A percentile compares a stretch with the other conserved stretches of the same genome.
Evolutionary conservation across 2,888 invertebrate genomes (phyloP).

Genomic region (Seira musarum): DNA sequence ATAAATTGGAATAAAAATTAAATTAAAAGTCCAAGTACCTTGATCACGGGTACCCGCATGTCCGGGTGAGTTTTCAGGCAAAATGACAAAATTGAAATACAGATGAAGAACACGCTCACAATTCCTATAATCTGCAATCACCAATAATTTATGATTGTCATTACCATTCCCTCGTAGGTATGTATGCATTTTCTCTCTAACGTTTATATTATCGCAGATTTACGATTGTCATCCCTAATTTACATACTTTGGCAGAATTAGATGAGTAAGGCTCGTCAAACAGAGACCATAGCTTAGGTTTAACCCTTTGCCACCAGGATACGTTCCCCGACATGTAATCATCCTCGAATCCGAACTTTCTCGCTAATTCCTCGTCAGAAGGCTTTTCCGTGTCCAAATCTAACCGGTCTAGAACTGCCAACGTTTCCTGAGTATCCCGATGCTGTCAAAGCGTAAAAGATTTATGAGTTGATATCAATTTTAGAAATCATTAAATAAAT

Average conservation of each 20-base stretch:
- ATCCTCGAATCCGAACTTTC: slow-evolving; percentile 97
- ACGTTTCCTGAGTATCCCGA: slow-evolving; percentile 98
- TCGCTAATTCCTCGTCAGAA: slow-evolving; percentile 96
- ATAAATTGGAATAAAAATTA: too few species aligned
- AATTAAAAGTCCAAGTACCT: slow-evolving; percentile 68
- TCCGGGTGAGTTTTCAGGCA: slow-evolving; percentile 99
- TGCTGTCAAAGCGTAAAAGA: slow-evolving; percentile 77
- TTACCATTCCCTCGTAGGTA: not conserved
- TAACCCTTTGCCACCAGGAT: slow-evolving; percentile 93
- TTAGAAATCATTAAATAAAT: not conserved
- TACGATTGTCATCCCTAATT: not conserved
- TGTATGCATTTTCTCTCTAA: not conserved
- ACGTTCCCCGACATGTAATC: slow-evolving; percentile 92
- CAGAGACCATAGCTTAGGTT: slow-evolving; percentile 82
- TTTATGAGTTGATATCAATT: slow-evolving; percentile 18
- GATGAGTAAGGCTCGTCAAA: slow-evolving; percentile 99
- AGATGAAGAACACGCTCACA: slow-evolving; percentile 99
- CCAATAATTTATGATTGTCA: not conserved
- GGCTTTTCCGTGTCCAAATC: slow-evolving; percentile 99
- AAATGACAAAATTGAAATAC: slow-evolving; percentile 98
- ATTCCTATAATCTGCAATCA: slow-evolving; percentile 92
- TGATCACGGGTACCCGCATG: slow-evolving; percentile 88
- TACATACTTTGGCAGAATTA: slow-evolving; percentile 92
- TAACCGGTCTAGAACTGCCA: slow-evolving; percentile 96
- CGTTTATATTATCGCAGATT: not conserved